Evolutionary conservation across 2,888 invertebrate species (phyloP).

Genomic region (Graphium colonna): DNA sequence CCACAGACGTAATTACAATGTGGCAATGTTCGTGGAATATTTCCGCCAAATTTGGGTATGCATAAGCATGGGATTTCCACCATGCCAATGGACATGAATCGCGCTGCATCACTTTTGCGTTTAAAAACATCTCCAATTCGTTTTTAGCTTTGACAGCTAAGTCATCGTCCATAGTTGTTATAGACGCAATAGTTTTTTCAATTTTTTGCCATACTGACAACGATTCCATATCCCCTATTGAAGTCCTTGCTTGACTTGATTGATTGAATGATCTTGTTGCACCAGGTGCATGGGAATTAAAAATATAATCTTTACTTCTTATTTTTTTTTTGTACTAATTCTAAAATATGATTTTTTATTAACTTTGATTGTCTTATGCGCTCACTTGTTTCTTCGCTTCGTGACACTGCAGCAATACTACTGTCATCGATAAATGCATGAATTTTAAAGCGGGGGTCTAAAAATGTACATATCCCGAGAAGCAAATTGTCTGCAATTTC

Average conservation of each 20-base stretch:
- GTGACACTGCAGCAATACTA: too few relatives aligned
- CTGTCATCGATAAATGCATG: constrained; percentile 19
- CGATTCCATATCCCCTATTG: constrained; percentile 16
- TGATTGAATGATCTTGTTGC: too few relatives aligned
- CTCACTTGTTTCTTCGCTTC: neutral
- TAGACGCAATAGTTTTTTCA: too few relatives aligned
- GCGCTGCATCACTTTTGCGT: constrained; percentile 11
- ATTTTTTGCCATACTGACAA: too few relatives aligned
- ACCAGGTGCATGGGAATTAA: too few relatives aligned
- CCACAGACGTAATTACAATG: constrained; percentile 23
- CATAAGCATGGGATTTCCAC: constrained; percentile 22
- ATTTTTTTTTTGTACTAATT: neutral
- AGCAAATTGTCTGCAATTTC: constrained; percentile 20
- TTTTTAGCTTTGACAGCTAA: too few relatives aligned
- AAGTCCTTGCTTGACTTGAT: too few relatives aligned
- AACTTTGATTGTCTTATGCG: neutral
- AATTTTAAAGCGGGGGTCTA: constrained; percentile 24
- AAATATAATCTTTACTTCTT: neutral
- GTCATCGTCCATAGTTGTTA: too few relatives aligned
- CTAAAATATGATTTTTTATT: neutral
- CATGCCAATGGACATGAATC: constrained; percentile 17
- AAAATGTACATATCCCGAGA: constrained; percentile 23
- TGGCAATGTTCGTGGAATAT: constrained; percentile 16
- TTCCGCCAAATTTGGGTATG: constrained; percentile 24
- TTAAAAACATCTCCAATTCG: too few relatives aligned